phyloP scores from a whole-genome alignment of 2,113 vertebrate genomes.

The Podarcis muralis region DNA sequence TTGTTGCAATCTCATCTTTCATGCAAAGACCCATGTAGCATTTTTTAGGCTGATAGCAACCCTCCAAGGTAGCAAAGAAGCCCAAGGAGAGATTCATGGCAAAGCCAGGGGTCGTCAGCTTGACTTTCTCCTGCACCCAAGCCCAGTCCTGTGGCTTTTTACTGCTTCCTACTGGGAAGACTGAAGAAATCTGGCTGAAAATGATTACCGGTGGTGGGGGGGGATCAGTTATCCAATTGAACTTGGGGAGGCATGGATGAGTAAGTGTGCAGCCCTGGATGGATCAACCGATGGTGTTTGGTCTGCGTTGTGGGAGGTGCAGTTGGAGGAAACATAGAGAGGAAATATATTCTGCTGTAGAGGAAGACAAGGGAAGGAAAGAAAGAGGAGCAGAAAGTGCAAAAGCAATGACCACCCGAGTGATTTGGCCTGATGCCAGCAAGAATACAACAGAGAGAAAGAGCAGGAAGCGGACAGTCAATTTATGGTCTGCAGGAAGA shows the following conservation, averaged over 20 bases:
- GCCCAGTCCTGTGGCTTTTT: neutral
- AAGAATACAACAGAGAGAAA: constrained; percentile 27
- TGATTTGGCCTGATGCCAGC: constrained; percentile 54
- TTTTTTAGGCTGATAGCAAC: neutral
- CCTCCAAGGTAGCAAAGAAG: neutral
- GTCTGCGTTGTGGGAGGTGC: constrained; percentile 17
- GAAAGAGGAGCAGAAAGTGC: constrained; percentile 1
- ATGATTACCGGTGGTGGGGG: neutral
- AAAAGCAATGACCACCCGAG: constrained; percentile 34
- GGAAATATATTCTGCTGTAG: constrained; percentile 21
- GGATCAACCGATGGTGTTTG: neutral
- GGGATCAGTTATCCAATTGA: rapidly evolving
- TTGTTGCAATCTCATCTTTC: neutral
- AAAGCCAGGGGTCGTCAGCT: neutral
- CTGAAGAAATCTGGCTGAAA: neutral
- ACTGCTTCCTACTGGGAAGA: no score
- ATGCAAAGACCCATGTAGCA: neutral
- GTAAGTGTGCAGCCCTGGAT: neutral
- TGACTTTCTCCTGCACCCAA: no score
- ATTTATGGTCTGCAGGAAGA: constrained; percentile 49
- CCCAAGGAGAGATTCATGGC: neutral
- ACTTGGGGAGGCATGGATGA: neutral
- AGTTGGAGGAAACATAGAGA: constrained; percentile 22
- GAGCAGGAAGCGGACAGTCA: constrained; percentile 41
- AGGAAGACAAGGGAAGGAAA: constrained; percentile 20